Conservation (phyloP, 2,888 invertebrate species). For the Machimus atricapillus region DNA sequence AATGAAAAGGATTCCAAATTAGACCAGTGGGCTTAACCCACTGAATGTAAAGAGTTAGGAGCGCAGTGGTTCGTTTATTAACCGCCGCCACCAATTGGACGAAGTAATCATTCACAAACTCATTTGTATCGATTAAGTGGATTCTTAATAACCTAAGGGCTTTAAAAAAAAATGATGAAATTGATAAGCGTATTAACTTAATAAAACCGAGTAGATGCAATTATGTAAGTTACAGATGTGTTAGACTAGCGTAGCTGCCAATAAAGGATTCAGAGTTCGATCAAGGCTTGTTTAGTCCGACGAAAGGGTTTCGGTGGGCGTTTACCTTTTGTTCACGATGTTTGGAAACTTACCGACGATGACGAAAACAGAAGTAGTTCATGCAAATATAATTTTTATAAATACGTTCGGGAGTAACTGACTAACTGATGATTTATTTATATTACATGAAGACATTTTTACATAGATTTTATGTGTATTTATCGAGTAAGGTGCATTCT, state of each 20-base stretch:
- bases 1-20: neutral
- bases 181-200: neutral
- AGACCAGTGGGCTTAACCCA: neutral
- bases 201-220: conserved; percentile 19
- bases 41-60: neutral
- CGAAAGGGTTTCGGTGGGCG: neutral
- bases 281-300: neutral
- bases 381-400: conserved; percentile 16
- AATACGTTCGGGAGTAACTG: conserved; percentile 27
- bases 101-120: neutral
- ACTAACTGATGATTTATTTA: conserved; percentile 3
- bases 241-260: conserved; percentile 8
- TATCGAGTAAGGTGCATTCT: conserved; percentile 33
- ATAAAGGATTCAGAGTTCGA: conserved; percentile 9
- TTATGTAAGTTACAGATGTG: neutral
- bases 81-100: neutral
- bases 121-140: neutral
- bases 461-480: conserved; percentile 37
- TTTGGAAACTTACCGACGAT: neutral
- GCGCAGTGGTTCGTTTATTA: neutral
- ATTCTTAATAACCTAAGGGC: conserved; percentile 5
- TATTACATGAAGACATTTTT: conserved; percentile 20
- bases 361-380: neutral
- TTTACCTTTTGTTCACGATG: neutral
- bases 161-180: conserved; percentile 19